Base-by-base conservation (phyloP, 1,140 invertebrate genomes). In the Philaenus spumarius region DNA sequence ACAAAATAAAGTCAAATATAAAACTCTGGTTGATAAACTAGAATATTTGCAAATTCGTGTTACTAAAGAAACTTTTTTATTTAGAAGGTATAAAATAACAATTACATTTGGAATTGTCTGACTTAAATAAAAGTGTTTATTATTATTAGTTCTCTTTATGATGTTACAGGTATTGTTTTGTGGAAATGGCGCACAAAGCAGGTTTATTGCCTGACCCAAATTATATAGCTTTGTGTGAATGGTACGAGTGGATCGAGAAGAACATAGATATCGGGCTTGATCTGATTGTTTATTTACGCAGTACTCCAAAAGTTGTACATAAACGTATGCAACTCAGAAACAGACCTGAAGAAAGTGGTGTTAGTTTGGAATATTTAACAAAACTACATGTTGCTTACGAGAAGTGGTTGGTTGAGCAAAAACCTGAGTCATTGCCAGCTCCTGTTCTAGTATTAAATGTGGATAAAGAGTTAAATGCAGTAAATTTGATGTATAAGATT, bases 261-360 rank as follows among this genome's bases (percentile, higher is more conserved):
- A 71, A 73, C 50, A 65, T 79, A 30, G 69, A 75, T 54, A 70
- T 75, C 48, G 62, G 68, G 12, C 52, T 81, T 50, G 78, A 82
- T 68, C 64, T 80, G 4, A 79, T 81, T 63, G 64, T 82, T n/a
- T 82, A 82, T 63, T 61, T 82, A 48, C 71, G 73, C 59, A 75
- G 79, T 48, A 69, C 66, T 37, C 80, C 81, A 4, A 69, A 78
- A 59, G 65, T 73, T 17, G 80, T 77, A 17, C 75, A 71, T 64
- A 63, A 75, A n/a, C 68, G 80, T 62, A 75, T 82, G 62, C 69
- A 72, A 61, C 68, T 67, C 30, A 65, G 81, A 63, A 72, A 69
- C 23, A 66, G 80, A 42, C 67, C 71, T 37, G 80, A 82, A 68
- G 80, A 82, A 51, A 60, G 67, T 45, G 19, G 51, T 7, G 63